Conservation (phyloP, 2,797 vertebrate species). For the Tapera naevia region DNA sequence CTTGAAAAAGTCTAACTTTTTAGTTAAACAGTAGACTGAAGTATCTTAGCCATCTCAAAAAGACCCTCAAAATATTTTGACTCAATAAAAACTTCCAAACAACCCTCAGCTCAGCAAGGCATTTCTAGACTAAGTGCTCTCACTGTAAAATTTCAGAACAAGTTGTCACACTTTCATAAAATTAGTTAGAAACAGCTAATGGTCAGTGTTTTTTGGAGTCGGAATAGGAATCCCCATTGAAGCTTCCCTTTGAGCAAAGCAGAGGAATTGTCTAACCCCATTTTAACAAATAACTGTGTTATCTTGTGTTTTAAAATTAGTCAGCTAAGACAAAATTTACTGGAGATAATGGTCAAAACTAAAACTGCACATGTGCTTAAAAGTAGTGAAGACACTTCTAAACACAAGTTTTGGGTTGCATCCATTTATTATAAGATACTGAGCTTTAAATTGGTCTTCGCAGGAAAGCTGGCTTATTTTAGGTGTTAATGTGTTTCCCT, state of each 20-base stretch:
- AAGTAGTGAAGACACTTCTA: neutral
- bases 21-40: neutral
- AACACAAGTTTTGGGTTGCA: neutral
- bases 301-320: neutral
- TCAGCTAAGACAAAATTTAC: neutral
- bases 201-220: neutral
- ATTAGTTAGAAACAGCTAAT: neutral
- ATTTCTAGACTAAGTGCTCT: neutral
- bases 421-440: neutral
- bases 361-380: neutral
- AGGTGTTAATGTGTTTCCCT: neutral
- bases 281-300: neutral
- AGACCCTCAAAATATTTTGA: neutral
- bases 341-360: neutral
- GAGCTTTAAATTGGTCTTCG: neutral
- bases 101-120: neutral
- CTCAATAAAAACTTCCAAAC: neutral
- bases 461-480: neutral
- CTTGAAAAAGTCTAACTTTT: neutral
- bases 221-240: neutral
- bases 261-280: neutral
- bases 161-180: neutral
- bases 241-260: neutral
- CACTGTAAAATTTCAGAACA: neutral
- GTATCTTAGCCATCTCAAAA: neutral